Evolutionary conservation across 2,888 invertebrate genomes (phyloP), one percentile per base, ranked within the genome.

Genomic region (Cheilosia impressa): DNA sequence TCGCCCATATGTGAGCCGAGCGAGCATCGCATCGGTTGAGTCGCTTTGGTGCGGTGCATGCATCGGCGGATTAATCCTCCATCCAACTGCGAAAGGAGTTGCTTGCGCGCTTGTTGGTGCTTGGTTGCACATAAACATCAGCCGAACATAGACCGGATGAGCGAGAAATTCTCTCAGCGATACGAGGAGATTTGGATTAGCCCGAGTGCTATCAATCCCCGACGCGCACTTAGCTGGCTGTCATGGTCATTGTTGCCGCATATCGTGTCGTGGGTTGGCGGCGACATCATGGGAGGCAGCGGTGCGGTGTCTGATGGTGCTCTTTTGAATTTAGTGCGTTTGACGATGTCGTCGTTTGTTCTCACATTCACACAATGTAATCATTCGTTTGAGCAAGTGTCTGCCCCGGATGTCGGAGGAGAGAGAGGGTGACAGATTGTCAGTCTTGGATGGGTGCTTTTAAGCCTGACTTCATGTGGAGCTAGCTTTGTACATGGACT

Each of bases 151-250:
- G 58, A 79, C 73, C 76, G 81, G 77, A 80, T 85, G 81, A 77
- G 45, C 50, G 53, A 50, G 60, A 84, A 62, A 69, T 76, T 85
- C 65, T 68, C 76, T 47, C 76, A 85, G 58, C 62, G 73, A 80
- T 76, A 76, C 60, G 66, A 68, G 47, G 13, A 80, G 84, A 85
- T 85, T 85, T 81, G 85, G 85, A 85, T 85, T 85, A 85, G 62
- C 75, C 65, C 60, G 38, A 68, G 68, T 77, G 76, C 77, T 85
- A 81, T 85, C 85, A 85, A 81, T 85, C 72, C 76, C 68, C 45
- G 80, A 76, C 57, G 60, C 22, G 77, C 68, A 81, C 72, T 81
- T 85, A 72, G 76, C 62, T 19, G 57, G 66, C 82, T 22, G 57
- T 62, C 82, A 79, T 79, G 75, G 84, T 71, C 65, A 69, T 71